A percentile compares a stretch with the other conserved stretches of the same genome.
Conservation (phyloP, 2,113 vertebrate species). For the Nothoprocta perdicaria region DNA sequence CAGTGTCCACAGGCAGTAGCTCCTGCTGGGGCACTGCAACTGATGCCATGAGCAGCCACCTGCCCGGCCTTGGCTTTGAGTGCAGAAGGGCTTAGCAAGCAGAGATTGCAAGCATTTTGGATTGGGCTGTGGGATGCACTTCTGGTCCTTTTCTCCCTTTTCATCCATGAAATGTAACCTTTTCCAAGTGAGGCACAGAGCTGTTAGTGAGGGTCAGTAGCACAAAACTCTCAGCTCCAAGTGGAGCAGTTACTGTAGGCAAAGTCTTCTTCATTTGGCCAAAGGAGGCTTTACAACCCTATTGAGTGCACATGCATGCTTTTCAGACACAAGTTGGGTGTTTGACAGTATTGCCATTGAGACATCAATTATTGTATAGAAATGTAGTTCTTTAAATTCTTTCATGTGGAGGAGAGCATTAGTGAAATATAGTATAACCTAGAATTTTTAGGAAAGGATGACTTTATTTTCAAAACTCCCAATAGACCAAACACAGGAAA, state of each 20-base stretch:
- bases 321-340: neutral
- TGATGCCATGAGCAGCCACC: neutral
- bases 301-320: neutral
- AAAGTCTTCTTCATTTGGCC: neutral
- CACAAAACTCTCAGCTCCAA: neutral
- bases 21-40: accelerated
- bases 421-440: neutral
- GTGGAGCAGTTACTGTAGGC: neutral
- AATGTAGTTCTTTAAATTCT: neutral
- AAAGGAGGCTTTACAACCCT: neutral
- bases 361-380: neutral
- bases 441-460: neutral
- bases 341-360: neutral
- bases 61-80: neutral
- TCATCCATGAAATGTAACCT: neutral
- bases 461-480: slow-evolving; percentile 29
- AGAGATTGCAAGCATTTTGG: neutral
- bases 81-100: neutral
- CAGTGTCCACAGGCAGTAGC: neutral
- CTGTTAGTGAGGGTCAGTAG: neutral
- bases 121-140: accelerated
- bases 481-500: slow-evolving; percentile 14
- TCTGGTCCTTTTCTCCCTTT: neutral
- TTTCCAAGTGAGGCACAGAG: neutral
- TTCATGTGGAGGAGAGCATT: neutral